A percentile compares a stretch with the other conserved stretches of the same genome.
Conservation (phyloP, 2,113 vertebrate genomes). For the Psettodes erumei region DNA sequence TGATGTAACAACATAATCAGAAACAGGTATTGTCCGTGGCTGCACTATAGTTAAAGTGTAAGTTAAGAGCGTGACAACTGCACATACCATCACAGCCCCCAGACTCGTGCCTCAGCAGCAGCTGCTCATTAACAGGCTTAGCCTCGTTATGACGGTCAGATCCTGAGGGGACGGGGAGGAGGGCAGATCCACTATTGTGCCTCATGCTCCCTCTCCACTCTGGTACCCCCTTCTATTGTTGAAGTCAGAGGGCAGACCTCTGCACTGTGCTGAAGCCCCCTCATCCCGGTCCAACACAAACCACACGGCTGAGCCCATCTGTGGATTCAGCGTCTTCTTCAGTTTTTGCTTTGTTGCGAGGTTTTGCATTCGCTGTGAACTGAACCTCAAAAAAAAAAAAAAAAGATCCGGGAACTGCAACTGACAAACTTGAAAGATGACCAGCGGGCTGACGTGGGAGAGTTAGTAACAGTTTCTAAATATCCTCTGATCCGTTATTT, state of each 20-base stretch:
- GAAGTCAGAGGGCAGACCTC: slow-evolving; percentile 2
- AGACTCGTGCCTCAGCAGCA: slow-evolving; percentile 38
- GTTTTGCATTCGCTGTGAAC: neutral
- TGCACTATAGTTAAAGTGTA: too few species aligned
- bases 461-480: neutral
- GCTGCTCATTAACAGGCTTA: slow-evolving; percentile 63
- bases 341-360: neutral
- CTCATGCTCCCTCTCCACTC: slow-evolving; percentile 7
- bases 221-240: neutral
- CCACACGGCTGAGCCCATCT: neutral
- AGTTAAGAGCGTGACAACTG: slow-evolving; percentile 1
- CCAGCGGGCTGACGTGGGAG: neutral
- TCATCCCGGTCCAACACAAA: neutral
- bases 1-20: neutral
- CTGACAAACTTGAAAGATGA: too few species aligned
- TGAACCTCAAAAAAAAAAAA: neutral
- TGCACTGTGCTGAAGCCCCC: neutral
- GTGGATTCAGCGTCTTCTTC: neutral
- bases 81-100: slow-evolving; percentile 44
- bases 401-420: neutral
- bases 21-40: too few species aligned
- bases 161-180: neutral
- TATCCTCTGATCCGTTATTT: too few species aligned
- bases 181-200: slow-evolving; percentile 32
- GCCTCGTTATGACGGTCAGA: slow-evolving; percentile 37